Base-by-base conservation (phyloP, 2,113 vertebrate species). In the Lucifuga dentata region DNA sequence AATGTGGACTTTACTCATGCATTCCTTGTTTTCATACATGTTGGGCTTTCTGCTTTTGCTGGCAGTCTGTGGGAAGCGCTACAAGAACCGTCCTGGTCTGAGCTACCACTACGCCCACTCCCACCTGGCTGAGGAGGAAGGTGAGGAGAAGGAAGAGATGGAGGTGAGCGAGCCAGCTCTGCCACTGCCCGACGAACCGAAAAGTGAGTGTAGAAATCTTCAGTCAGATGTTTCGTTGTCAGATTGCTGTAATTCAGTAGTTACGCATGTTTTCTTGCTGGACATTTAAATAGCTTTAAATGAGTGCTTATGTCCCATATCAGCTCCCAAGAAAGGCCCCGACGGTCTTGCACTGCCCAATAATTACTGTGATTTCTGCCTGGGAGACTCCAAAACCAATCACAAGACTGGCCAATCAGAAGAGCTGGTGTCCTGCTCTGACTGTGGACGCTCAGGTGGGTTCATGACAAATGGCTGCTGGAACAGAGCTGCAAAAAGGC, bases 61-160 rank as follows among this genome's bases (percentile, higher is more conserved):
- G 77, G 4, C 86, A 99, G 97, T 98, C 68, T 99, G 97, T 51
- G 97, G 97, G 49, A 99, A 99, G 63, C 95, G 97, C 15, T 99
- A 99, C 92, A 99, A 99, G 91, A 99, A 99, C 86, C 94, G 97
- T 0, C 97, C 97, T 0, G 97, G 97, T 10, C 90, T 99, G 68
- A 99, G 97, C 51, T 98, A 99, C 82, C 97, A 99, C 89, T 98
- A 98, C 32, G 94, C 96, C n/a, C 97, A 98, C 63, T 97, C 96
- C 49, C 97, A 98, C 91, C 87, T 99, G 93, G 97, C 95, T 0
- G 96, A 98, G 69, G 97, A 99, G 81, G 97, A 99, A 55, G 97
- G 96, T 0, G 96, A 98, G 1, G 95, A 98, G 53, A 96, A 95
- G 65, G 96, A 98, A 0, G 96, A 97, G 36, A 89, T 91, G 0